These are phyloP conservation scores for Rostratula benghalensis DNA, from an alignment of 2,113 vertebrate genomes.

Conservation along the genomic window DNA sequence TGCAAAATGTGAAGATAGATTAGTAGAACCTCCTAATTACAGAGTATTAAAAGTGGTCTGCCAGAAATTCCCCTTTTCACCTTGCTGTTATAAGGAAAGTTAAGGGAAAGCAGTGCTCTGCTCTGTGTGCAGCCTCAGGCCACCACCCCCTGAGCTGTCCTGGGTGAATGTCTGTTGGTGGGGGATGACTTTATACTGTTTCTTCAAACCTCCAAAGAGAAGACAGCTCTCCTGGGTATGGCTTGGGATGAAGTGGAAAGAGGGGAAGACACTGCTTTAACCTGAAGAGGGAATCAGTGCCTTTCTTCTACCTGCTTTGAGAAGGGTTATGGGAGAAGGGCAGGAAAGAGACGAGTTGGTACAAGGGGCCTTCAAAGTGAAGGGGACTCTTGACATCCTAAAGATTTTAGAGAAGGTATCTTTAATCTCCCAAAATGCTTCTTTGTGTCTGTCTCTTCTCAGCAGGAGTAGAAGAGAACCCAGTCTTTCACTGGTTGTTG, in stretches of 20 bases:
- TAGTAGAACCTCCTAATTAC: neutral
- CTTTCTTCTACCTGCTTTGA: neutral
- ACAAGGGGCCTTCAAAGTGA: neutral
- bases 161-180: neutral
- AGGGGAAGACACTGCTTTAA: neutral
- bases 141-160: neutral
- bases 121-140: neutral
- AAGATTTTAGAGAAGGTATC: neutral
- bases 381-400: neutral
- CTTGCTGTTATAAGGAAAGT: neutral
- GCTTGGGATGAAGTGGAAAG: neutral
- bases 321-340: neutral
- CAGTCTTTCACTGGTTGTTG: constrained; percentile 25
- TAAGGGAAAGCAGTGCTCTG: neutral
- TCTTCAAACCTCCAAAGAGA: neutral
- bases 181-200: neutral
- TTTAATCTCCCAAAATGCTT: constrained; percentile 47
- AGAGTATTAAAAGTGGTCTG: neutral
- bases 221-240: neutral
- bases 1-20: neutral
- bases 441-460: constrained; percentile 50
- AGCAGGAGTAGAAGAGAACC: constrained; percentile 33
- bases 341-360: neutral
- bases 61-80: neutral
- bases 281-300: neutral